phyloP scores from a whole-genome alignment of 23 tunicate species.

The Halocynthia roretzi region DNA sequence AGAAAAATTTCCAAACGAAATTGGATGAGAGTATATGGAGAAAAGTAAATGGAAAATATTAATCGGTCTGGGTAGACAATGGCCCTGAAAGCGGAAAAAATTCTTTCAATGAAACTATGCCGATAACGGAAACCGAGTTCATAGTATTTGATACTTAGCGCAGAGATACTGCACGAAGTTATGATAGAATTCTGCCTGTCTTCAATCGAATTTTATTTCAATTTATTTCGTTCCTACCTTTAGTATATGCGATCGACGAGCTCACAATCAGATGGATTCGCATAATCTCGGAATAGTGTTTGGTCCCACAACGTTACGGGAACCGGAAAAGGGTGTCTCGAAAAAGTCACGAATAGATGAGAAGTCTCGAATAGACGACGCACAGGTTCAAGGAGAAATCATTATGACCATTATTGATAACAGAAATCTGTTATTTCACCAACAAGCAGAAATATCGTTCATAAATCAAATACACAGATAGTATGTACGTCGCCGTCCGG shows the following conservation, averaged over 20 bases:
- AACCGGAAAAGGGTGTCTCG: conserved; percentile 46
- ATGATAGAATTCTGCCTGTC: neutral
- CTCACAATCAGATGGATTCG: conserved; percentile 70
- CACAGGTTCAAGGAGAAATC: conserved; percentile 52
- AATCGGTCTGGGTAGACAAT: neutral
- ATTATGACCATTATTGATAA: conserved; percentile 58
- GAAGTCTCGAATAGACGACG: conserved; percentile 43
- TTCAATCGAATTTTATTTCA: neutral
- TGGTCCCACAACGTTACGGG: conserved; percentile 78
- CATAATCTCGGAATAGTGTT: conserved; percentile 82
- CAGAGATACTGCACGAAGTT: neutral
- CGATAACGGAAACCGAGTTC: too few species aligned
- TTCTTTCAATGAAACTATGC: neutral
- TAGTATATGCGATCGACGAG: conserved; percentile 42
- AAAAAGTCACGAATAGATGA: neutral
- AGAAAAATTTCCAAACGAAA: too few species aligned
- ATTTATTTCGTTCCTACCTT: neutral
- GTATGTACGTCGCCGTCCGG: too few species aligned
- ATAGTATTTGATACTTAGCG: too few species aligned
- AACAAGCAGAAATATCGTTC: too few species aligned
- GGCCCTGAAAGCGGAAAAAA: neutral
- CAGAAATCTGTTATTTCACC: conserved; percentile 33
- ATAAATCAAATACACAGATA: too few species aligned
- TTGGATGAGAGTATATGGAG: too few species aligned
- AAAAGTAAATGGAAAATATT: too few species aligned